Evolutionary conservation across 2,113 vertebrate species (phyloP).

Genomic region (Heterochromis multidens): DNA sequence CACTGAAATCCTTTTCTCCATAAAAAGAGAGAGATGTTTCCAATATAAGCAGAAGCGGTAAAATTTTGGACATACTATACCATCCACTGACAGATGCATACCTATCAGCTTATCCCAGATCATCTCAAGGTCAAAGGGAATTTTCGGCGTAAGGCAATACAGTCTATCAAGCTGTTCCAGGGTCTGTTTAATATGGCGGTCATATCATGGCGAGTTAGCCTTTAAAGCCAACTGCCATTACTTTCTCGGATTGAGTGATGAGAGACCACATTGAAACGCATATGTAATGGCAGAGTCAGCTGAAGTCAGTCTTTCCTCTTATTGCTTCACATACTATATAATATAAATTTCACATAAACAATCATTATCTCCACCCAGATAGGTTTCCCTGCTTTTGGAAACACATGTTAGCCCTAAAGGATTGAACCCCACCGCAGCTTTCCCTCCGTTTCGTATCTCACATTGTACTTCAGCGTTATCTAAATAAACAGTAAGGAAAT

Average conservation of each 20-base stretch:
- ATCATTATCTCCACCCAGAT: constrained; percentile 49
- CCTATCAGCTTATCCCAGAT: constrained; percentile 34
- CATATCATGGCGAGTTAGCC: constrained; percentile 62
- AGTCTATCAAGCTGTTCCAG: constrained; percentile 12
- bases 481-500: constrained; percentile 4
- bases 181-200: constrained; percentile 52
- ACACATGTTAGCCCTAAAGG: background rate
- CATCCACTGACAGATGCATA: constrained; percentile 35
- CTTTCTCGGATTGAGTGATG: constrained; percentile 45
- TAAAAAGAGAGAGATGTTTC: constrained; percentile 34
- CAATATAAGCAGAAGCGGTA: constrained; percentile 38
- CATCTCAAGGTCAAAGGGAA: constrained; percentile 46
- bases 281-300: constrained; percentile 37
- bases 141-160: constrained; percentile 31
- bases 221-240: constrained; percentile 48
- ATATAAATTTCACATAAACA: constrained; percentile 58
- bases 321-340: constrained; percentile 32
- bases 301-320: constrained; percentile 51
- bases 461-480: background rate
- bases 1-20: constrained; percentile 18
- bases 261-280: constrained; percentile 53
- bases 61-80: constrained; percentile 15
- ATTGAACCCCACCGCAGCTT: background rate
- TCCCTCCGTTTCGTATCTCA: background rate
- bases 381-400: constrained; percentile 6